Percentiles rank a stretch among this genome's conserved stretches.
These are phyloP conservation scores for Drosophila kambysellisi DNA, from an alignment of 2,888 invertebrate species.

Conservation along the genomic window DNA sequence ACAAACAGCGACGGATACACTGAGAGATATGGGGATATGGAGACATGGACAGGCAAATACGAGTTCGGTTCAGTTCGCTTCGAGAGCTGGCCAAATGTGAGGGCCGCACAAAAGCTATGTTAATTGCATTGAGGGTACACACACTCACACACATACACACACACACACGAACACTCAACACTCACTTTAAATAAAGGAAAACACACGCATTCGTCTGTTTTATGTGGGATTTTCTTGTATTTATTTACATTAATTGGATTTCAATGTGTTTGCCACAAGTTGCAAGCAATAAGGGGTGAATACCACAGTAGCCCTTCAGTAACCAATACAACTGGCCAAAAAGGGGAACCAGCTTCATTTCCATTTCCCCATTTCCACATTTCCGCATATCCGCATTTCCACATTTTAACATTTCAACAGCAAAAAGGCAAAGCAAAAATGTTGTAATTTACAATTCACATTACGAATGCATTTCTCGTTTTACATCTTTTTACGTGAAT, in stretches of 20 bases:
- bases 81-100: conserved; percentile 54
- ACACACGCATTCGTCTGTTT: conserved; percentile 59
- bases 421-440: conserved; percentile 27
- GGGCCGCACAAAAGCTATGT: conserved; percentile 72
- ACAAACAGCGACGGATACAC: conserved; percentile 48
- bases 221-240: conserved; percentile 65
- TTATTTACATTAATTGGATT: conserved; percentile 80
- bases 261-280: conserved; percentile 61
- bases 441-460: conserved; percentile 46
- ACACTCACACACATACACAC: conserved; percentile 7
- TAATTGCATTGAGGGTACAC: conserved; percentile 72
- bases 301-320: background rate
- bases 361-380: background rate
- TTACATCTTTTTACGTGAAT: conserved; percentile 7
- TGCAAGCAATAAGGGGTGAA: conserved; percentile 25
- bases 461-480: conserved; percentile 32
- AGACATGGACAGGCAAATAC: conserved; percentile 18
- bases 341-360: conserved; percentile 1
- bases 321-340: conserved; percentile 24
- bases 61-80: background rate
- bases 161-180: conserved; percentile 26
- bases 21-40: conserved; percentile 7
- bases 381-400: too few species aligned
- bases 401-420: background rate
- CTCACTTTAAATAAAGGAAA: conserved; percentile 66